Evolutionary conservation across 2,113 vertebrate species (phyloP), one percentile per base, ranked within the genome.

Genomic region (Tragelaphus buxtoni): DNA sequence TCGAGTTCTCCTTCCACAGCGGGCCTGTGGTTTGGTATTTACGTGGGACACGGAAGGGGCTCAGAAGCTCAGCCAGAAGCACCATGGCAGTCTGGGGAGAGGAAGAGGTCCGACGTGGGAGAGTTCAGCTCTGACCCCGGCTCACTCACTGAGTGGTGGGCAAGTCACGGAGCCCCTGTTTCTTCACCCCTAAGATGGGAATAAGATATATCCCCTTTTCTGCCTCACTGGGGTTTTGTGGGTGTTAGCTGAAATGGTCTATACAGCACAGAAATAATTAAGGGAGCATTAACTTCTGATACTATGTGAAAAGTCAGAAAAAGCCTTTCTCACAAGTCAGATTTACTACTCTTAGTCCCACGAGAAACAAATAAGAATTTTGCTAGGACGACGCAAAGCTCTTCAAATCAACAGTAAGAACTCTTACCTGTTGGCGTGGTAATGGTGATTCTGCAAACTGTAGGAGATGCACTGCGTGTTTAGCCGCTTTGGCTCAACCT

Each of bases 401-500:
- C 56, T 26, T 51, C 24, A 24, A 69, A 26, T n/a, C 61, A 49
- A 53, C 9, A 26, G 51, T 39, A 13, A n/a, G 20, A 26, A 30
- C 1, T 49, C 98, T 98, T 91, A 99, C 99, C 99, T 98, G 90
- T 96, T 98, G 56, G 95, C 47, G 49, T 77, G 96, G 96, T 98
- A 98, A 72, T 96, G 98, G 47, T 98, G 98, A 95, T 96, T 98
- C 63, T 98, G 98, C 65, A 98, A 93, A 69, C 97, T 0, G 0
- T 98, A 99, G 12, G 98, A 92, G 11, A 96, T n/a, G 49, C 98
- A 97, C 1, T 98, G 98, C 2, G 98, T 98, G 96, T 98, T 98
- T 61, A 98, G 92, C 11, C 98, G 97, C 92, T 99, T 99, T 65
- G 97, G 98, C 74, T 99, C 99, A 91, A 98, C 97, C 87, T 99